These are phyloP conservation scores for Ophthalmolycus amberensis DNA, from an alignment of 2,113 vertebrate species.

Conservation along the genomic window DNA sequence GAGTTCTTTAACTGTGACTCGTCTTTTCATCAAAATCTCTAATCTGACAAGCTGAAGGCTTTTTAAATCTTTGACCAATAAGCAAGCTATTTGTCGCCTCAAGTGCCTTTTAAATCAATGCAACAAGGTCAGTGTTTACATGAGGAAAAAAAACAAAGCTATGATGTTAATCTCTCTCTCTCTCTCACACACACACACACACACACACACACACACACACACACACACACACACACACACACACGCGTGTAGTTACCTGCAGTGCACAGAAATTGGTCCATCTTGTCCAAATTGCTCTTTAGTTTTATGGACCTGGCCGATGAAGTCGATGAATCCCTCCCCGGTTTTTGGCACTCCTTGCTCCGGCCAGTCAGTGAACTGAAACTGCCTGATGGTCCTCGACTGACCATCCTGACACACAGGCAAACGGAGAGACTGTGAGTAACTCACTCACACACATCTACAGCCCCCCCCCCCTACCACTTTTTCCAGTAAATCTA, in stretches of 20 bases:
- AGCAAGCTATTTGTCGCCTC: not conserved
- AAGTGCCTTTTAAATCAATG: not conserved
- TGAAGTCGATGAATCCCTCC: conserved; percentile 98
- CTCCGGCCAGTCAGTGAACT: conserved; percentile 98
- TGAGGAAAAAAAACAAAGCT: too few relatives aligned
- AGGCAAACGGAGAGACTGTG: not conserved
- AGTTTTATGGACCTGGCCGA: conserved; percentile 98
- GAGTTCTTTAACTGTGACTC: not conserved
- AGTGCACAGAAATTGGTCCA: conserved; percentile 96
- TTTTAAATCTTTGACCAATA: not conserved
- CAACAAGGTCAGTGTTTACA: not conserved
- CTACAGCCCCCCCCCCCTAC: not conserved
- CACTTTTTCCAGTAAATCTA: too few relatives aligned
- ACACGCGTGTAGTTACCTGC: conserved; percentile 85
- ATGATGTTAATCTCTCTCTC: too few relatives aligned
- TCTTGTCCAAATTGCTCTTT: conserved; percentile 99
- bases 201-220: not conserved
- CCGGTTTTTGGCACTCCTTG: conserved; percentile 97
- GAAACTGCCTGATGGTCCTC: conserved; percentile 97
- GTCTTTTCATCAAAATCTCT: not conserved
- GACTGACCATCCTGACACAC: conserved; percentile 93
- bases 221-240: not conserved
- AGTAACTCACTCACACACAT: not conserved
- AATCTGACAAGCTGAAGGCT: not conserved
- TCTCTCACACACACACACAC: too few relatives aligned